Conservation (phyloP, 1,140 invertebrate species). For the Zaprionus ornatus region DNA sequence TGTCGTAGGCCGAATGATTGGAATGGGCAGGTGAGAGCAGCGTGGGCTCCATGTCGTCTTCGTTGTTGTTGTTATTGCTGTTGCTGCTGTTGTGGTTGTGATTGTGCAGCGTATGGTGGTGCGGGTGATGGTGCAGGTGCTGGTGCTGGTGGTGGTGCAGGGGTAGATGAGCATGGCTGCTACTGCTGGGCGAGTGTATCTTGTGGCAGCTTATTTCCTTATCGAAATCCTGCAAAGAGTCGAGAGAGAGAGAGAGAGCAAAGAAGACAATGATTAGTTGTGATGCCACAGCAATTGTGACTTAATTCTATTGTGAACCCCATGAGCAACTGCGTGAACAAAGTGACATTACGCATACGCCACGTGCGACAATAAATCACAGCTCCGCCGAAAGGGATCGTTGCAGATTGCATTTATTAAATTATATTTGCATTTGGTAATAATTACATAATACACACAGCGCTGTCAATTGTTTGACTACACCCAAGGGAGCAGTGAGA, state of each 20-base stretch:
- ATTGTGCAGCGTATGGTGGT: slow-evolving; percentile 22
- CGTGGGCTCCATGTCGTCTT: slow-evolving; percentile 65
- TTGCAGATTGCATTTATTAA: slow-evolving; percentile 47
- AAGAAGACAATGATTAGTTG: slow-evolving; percentile 20
- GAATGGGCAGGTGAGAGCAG: slow-evolving; percentile 63
- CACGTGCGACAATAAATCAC: slow-evolving; percentile 28
- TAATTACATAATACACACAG: slow-evolving; percentile 52
- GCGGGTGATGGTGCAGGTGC: slow-evolving; percentile 12
- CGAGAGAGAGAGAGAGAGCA: neutral
- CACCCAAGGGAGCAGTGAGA: neutral
- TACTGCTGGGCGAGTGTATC: slow-evolving; percentile 69
- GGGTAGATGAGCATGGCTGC: slow-evolving; percentile 46
- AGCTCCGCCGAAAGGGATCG: slow-evolving; percentile 6
- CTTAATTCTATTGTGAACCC: neutral
- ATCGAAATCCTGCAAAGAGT: slow-evolving; percentile 69
- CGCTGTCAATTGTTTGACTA: slow-evolving; percentile 58
- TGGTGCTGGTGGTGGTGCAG: slow-evolving; percentile 37
- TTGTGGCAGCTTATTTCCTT: slow-evolving; percentile 79
- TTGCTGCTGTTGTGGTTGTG: slow-evolving; percentile 29
- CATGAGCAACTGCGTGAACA: slow-evolving; percentile 2
- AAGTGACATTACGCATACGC: slow-evolving; percentile 27
- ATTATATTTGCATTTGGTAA: slow-evolving; percentile 57
- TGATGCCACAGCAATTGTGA: neutral
- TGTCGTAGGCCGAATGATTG: slow-evolving; percentile 60
- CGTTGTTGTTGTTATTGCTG: slow-evolving; percentile 47